phyloP scores from a whole-genome alignment of 2,797 vertebrate species.

The Arctocebus calabarensis region DNA sequence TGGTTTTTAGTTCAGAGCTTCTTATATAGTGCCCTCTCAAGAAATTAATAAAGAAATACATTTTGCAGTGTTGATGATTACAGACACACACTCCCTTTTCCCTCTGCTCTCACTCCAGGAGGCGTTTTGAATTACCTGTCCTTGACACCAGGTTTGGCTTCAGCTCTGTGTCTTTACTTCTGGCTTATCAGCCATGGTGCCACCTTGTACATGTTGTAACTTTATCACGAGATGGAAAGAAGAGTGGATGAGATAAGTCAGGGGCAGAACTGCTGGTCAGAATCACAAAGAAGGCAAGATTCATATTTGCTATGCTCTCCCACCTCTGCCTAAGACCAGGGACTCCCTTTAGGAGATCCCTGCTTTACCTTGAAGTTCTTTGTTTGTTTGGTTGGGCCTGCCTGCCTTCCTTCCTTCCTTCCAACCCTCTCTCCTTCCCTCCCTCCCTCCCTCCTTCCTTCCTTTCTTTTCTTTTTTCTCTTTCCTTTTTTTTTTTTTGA shows the following conservation, averaged over 20 bases:
- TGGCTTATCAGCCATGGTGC: background rate
- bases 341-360: background rate
- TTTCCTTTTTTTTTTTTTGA: too few species aligned
- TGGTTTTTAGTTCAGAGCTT: background rate
- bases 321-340: background rate
- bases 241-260: background rate
- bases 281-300: conserved; percentile 18
- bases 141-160: background rate
- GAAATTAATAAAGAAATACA: conserved; percentile 7
- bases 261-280: background rate
- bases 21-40: background rate
- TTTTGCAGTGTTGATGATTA: background rate
- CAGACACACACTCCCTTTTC: background rate
- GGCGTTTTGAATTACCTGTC: background rate
- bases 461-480: too few species aligned
- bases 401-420: too few species aligned
- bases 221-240: background rate
- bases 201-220: background rate
- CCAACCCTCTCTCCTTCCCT: too few species aligned
- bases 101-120: background rate
- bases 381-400: too few species aligned
- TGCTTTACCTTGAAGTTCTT: background rate
- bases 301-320: background rate
- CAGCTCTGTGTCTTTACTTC: background rate
- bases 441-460: too few species aligned